A percentile compares a stretch with the other conserved stretches of the same genome.
These are phyloP conservation scores for Holacanthus passer DNA, from an alignment of 2,113 vertebrate species.

Conservation along the genomic window DNA sequence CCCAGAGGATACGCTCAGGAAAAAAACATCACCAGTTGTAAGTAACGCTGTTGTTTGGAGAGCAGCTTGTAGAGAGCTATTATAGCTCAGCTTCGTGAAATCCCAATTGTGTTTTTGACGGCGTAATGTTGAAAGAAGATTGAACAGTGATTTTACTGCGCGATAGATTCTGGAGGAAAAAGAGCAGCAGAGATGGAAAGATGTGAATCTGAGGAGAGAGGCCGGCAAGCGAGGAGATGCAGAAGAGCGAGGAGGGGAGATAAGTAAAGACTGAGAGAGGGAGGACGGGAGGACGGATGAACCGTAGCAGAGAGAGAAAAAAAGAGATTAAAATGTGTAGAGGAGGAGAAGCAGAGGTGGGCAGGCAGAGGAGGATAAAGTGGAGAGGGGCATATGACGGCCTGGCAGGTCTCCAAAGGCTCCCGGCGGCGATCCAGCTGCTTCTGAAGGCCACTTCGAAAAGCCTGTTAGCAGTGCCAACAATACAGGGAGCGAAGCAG, in stretches of 20 bases:
- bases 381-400: slow-evolving; percentile 59
- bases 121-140: slow-evolving; percentile 9
- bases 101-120: slow-evolving; percentile 32
- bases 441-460: slow-evolving; percentile 63
- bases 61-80: neutral
- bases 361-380: slow-evolving; percentile 52
- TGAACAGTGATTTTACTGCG: slow-evolving; percentile 18
- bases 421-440: slow-evolving; percentile 65
- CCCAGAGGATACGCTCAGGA: neutral
- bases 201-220: neutral
- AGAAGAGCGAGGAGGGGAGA: slow-evolving; percentile 10
- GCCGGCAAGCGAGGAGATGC: neutral
- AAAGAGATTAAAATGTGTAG: slow-evolving; percentile 44
- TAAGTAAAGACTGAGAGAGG: slow-evolving; percentile 6
- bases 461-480: slow-evolving; percentile 61
- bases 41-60: neutral
- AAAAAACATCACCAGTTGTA: slow-evolving; percentile 4
- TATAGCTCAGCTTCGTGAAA: slow-evolving; percentile 35
- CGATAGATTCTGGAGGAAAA: slow-evolving; percentile 9
- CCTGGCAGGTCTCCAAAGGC: slow-evolving; percentile 64
- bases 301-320: neutral
- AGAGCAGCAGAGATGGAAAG: slow-evolving; percentile 25
- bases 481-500: slow-evolving; percentile 22
- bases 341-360: slow-evolving; percentile 33
- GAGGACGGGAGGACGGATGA: slow-evolving; percentile 18